Percentiles rank a stretch among this genome's conserved stretches.
Evolutionary conservation across 2,113 vertebrate species (phyloP).

Genomic region (Esox niger): DNA sequence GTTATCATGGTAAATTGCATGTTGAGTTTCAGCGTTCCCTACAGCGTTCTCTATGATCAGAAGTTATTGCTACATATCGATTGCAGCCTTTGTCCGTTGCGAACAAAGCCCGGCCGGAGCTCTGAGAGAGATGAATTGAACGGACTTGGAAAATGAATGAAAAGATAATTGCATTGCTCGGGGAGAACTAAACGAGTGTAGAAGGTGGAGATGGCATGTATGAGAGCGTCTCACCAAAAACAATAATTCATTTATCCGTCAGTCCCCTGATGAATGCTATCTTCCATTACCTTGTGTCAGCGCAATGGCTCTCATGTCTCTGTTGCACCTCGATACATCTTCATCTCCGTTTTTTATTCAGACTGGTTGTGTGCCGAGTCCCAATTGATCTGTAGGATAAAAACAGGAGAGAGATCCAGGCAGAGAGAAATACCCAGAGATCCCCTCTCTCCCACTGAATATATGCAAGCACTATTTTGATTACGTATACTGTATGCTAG

Average conservation of each 20-base stretch:
- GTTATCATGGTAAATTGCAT: no score
- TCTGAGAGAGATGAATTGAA: not conserved
- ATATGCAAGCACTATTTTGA: not conserved
- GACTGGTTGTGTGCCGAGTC: not conserved
- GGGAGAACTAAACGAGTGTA: not conserved
- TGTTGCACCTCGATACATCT: not conserved
- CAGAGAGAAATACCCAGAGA: no score
- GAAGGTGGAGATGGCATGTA: not conserved
- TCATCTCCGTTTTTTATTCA: constrained; percentile 14
- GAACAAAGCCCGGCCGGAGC: not conserved
- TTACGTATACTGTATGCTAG: not conserved
- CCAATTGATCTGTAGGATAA: constrained; percentile 7
- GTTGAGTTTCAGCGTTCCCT: not conserved
- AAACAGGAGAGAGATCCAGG: constrained; percentile 6
- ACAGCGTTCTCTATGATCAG: not conserved
- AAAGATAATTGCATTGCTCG: not conserved
- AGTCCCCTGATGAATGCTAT: constrained; percentile 4
- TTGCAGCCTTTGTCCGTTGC: not conserved
- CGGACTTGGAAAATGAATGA: constrained; percentile 11
- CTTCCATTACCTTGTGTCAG: not conserved
- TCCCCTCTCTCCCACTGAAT: not conserved
- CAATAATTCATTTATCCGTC: constrained; percentile 16
- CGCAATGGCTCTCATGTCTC: constrained; percentile 2
- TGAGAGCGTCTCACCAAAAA: not conserved
- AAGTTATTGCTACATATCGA: not conserved